Evolutionary conservation across 1,140 invertebrate species (phyloP), one percentile per base, ranked within the genome.

Genomic region (Drosophila saltans): DNA sequence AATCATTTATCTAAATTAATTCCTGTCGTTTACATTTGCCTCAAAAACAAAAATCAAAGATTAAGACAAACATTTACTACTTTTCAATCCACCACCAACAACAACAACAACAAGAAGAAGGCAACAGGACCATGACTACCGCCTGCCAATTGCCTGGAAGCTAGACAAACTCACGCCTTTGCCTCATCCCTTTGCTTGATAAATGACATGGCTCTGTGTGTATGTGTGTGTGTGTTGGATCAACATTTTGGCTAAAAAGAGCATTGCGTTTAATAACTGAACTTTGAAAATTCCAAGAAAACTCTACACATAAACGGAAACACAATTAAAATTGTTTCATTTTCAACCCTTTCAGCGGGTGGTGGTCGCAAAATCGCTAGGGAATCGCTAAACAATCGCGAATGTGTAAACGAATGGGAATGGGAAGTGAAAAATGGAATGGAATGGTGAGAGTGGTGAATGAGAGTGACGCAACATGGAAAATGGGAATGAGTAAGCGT

Each of bases 1-100:
- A 92, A 91, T 92, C 91, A 92, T 92, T 92, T 92, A 86, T 92
- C 91, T 91, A 92, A 92, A 92, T 92, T 92, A 92, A 92, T 92
- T 92, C 91, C 91, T 92, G 91, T 92, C 91, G 91, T 92, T 92
- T 92, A 92, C 91, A 92, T 92, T 92, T 91, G 89, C 83, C 45
- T 52, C 83, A 71, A 68, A 77, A 81, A 66, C 83, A 81, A 89
- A 90, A 92, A 92, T 92, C 91, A 92, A 92, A 92, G 91, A 92
- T 92, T 92, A 92, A 91, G 91, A 91, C 91, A 91, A 91, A 90
- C 91, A 91, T 91, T 91, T 83, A 88, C 82, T 67, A 68, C 72
- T 80, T 57, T 73, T 68, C 58, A 68, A 57, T 66, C 81, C 65
- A 66, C 68, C 68, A 65, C 60, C 67, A 58, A 11, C 64, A n/a